These are phyloP conservation scores for Prochilodus magdalenae DNA, from an alignment of 2,113 vertebrate genomes.

Conservation along the genomic window DNA sequence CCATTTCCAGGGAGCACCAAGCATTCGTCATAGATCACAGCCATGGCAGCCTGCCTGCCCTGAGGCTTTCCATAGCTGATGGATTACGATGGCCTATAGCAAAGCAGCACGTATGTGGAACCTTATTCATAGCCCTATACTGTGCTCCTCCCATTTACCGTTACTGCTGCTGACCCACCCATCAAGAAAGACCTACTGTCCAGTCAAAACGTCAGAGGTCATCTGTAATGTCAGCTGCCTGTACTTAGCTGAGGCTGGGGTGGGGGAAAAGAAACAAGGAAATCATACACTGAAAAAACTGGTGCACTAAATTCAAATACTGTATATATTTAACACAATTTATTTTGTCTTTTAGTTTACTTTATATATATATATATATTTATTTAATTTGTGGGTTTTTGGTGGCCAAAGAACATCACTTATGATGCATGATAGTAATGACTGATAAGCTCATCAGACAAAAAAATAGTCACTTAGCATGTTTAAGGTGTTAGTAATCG, in stretches of 20 bases:
- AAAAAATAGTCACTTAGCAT: no score
- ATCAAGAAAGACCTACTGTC: conserved; percentile 25
- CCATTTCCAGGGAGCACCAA: conserved; percentile 28
- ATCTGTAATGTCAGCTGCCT: neutral
- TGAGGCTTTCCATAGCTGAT: conserved; percentile 14
- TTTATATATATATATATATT: no score
- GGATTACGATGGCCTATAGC: conserved; percentile 26
- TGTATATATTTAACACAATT: no score
- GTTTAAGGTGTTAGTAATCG: no score
- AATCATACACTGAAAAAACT: no score
- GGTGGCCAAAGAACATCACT: no score
- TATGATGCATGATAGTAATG: no score
- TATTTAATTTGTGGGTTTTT: no score
- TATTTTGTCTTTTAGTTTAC: no score
- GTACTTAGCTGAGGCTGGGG: neutral
- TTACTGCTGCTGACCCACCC: conserved; percentile 19
- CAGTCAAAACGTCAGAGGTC: conserved; percentile 37
- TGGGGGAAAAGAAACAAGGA: no score
- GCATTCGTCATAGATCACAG: conserved; percentile 37
- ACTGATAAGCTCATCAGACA: no score
- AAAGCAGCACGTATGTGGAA: neutral
- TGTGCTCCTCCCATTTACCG: neutral
- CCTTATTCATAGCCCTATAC: neutral
- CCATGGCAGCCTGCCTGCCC: conserved; percentile 17
- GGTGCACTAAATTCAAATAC: no score